These are phyloP conservation scores for Pomatorhinus ruficollis DNA, from an alignment of 2,113 vertebrate genomes.

Conservation along the genomic window DNA sequence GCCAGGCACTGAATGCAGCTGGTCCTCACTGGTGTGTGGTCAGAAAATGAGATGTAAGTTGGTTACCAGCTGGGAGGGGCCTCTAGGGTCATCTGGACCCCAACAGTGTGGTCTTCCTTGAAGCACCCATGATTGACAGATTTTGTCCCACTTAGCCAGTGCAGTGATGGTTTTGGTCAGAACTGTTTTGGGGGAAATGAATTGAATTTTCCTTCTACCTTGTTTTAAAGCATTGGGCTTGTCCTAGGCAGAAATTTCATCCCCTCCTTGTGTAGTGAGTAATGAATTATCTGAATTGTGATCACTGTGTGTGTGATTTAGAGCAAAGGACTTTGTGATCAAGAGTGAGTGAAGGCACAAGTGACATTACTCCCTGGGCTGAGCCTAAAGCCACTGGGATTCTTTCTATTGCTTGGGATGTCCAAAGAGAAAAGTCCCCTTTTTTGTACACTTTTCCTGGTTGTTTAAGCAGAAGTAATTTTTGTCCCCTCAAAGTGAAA, in stretches of 20 bases:
- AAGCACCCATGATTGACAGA: accelerated
- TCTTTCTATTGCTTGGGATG: neutral
- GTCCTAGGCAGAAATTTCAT: neutral
- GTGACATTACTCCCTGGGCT: neutral
- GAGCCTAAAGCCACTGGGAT: accelerated
- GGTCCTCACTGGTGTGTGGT: neutral
- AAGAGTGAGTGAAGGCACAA: neutral
- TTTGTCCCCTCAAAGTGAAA: neutral
- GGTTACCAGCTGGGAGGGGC: neutral
- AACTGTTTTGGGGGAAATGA: neutral
- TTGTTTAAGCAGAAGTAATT: neutral
- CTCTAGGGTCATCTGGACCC: neutral
- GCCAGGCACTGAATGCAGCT: accelerated
- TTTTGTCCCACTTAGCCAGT: neutral
- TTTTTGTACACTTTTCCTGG: neutral
- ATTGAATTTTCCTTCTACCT: neutral
- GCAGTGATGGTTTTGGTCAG: neutral
- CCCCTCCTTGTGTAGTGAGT: accelerated
- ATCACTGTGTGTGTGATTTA: neutral
- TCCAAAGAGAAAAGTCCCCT: neutral
- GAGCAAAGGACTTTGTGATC: neutral
- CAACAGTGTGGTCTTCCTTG: neutral
- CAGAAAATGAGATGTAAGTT: neutral
- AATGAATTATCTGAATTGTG: neutral
- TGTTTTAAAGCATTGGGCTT: neutral